Base-by-base conservation (phyloP, 2,888 invertebrate genomes). In the Epirrita christyi region DNA sequence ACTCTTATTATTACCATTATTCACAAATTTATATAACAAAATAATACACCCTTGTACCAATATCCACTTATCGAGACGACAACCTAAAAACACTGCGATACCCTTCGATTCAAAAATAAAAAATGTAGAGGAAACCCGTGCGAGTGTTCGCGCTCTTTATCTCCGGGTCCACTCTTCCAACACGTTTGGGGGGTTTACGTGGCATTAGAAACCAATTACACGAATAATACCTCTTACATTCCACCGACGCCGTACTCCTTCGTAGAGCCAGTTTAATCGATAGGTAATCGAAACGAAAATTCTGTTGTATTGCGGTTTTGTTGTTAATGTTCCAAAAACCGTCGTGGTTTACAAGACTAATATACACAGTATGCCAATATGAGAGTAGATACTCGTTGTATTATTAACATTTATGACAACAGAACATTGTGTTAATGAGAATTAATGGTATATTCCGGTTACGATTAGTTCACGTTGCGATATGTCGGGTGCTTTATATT, bases 181-280 rank as follows among this genome's bases (percentile, higher is more conserved):
- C 92, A 92, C 92, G 92, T 92, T 90, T 92, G 87, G 85, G 81
- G 87, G 90, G 86, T 89, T 92, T 92, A 92, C 80, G 86, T 81
- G 85, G 92, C 89, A 92, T 92, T 92, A 92, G 89, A 88, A 92
- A 92, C 88, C 92, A 92, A 92, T 92, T 92, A 92, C 88, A 85
- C 79, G 86, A 86, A 86, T 88, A 85, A 87, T 83, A 85, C 81
- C 81, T 70, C 72, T 73, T 62, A 50, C 60, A 60, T 64, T 69
- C 69, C 67, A 64, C 54, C 61, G 67, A 55, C 60, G 58, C 59
- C 63, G 66, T 67, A 71, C 72, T 72, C 71, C 67, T 71, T 75
- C 71, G 67, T 21, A 40, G 34, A 58, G 15, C 71, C 52, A 41
- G 50, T 60, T 65, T 61, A 67, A 70, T 70, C 67, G 71, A 65